Conservation (phyloP, 1,140 invertebrate species). For the Lysiphlebus fabarum region DNA sequence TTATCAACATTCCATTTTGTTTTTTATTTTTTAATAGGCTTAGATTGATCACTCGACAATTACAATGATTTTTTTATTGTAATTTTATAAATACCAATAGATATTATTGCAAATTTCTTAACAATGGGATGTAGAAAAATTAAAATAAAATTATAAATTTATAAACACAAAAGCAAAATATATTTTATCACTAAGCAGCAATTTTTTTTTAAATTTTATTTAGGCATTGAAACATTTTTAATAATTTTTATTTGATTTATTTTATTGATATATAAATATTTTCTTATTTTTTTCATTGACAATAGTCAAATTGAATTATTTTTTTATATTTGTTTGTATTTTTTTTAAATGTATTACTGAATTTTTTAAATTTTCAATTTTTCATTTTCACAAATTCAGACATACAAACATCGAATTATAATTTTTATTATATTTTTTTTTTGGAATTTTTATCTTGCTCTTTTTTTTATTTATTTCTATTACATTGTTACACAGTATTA, state of each 20-base stretch:
- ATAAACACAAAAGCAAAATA: too few species aligned
- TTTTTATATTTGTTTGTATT: neutral
- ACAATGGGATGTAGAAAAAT: too few species aligned
- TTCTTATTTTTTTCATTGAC: neutral
- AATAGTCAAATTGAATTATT: neutral
- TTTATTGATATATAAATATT: neutral
- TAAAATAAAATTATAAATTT: too few species aligned
- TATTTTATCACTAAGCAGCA: too few species aligned
- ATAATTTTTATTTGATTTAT: too few species aligned
- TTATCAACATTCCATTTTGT: too few species aligned
- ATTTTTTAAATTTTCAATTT: neutral
- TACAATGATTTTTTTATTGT: neutral
- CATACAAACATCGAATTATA: constrained; percentile 15
- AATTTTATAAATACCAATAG: neutral
- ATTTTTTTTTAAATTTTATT: too few species aligned
- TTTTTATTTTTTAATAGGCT: neutral
- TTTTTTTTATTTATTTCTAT: constrained; percentile 19
- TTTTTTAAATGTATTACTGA: too few species aligned
- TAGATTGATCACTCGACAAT: constrained; percentile 4
- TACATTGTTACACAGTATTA: constrained; percentile 30
- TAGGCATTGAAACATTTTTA: too few species aligned
- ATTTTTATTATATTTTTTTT: constrained; percentile 12
- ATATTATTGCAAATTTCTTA: too few species aligned
- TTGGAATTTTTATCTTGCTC: constrained; percentile 9
- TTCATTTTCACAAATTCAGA: constrained; percentile 10